Conservation (phyloP, 2,113 vertebrate species). For the Cygnus buccinator region DNA sequence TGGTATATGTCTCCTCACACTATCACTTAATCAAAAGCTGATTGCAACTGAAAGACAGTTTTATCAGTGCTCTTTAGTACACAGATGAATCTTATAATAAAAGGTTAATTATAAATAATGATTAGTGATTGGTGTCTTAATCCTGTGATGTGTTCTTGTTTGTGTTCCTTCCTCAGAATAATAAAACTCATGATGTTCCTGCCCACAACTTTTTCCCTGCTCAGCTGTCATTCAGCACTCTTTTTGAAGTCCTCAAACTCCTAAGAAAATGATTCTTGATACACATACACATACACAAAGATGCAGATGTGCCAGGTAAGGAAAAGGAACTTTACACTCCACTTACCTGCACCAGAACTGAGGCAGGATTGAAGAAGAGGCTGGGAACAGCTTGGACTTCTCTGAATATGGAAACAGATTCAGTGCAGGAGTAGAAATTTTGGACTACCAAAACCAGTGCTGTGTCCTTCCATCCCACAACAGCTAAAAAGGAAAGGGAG, state of each 20-base stretch:
- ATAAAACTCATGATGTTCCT: not conserved
- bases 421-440: not conserved
- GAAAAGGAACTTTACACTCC: not conserved
- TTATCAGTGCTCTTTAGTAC: not conserved
- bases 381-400: not conserved
- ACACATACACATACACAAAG: not conserved
- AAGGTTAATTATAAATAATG: not conserved
- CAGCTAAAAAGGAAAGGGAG: not conserved
- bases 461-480: not conserved
- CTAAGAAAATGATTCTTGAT: not conserved
- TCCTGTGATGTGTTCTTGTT: not conserved
- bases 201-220: not conserved
- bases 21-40: not conserved
- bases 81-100: not conserved
- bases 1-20: not conserved
- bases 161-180: not conserved
- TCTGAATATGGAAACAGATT: not conserved
- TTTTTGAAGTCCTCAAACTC: not conserved
- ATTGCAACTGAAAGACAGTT: not conserved
- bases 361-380: not conserved
- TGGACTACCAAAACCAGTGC: not conserved
- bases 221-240: not conserved
- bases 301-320: not conserved
- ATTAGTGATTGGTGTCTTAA: not conserved
- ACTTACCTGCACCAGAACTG: constrained; percentile 31